These are phyloP conservation scores for Sapayoa aenigma DNA, from an alignment of 2,113 vertebrate species.

Conservation along the genomic window DNA sequence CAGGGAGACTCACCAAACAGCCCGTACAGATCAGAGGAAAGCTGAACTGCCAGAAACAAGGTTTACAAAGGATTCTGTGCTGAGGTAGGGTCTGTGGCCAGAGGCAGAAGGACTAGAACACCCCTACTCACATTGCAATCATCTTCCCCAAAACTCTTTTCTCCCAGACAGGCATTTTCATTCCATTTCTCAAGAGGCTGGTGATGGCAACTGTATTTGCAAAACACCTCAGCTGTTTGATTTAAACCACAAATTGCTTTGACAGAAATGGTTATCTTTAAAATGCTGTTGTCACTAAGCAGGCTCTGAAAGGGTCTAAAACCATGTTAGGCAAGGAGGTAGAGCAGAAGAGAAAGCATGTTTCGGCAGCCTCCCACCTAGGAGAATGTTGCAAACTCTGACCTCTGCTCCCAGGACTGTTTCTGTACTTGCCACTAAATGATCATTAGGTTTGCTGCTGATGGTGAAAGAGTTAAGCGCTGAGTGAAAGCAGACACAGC, in stretches of 20 bases:
- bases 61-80: not conserved
- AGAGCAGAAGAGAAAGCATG: not conserved
- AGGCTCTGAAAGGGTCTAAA: not conserved
- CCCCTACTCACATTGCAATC: not conserved
- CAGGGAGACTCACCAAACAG: not conserved
- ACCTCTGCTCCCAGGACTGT: not conserved
- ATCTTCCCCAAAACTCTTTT: not conserved
- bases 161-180: not conserved
- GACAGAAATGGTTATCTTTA: not conserved
- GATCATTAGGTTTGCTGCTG: not conserved
- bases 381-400: not conserved
- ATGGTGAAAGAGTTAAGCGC: conserved; percentile 14
- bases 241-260: not conserved
- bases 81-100: not conserved
- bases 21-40: not conserved
- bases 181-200: not conserved
- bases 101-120: not conserved
- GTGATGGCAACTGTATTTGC: not conserved
- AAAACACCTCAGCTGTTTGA: not conserved
- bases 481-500: conserved; percentile 34
- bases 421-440: not conserved
- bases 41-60: not conserved
- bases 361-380: not conserved
- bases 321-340: not conserved
- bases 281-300: not conserved